A percentile compares a stretch with the other conserved stretches of the same genome.
phyloP scores from a whole-genome alignment of 35 echinoderm and acorn worm genomes.

The Diadema setosum region DNA sequence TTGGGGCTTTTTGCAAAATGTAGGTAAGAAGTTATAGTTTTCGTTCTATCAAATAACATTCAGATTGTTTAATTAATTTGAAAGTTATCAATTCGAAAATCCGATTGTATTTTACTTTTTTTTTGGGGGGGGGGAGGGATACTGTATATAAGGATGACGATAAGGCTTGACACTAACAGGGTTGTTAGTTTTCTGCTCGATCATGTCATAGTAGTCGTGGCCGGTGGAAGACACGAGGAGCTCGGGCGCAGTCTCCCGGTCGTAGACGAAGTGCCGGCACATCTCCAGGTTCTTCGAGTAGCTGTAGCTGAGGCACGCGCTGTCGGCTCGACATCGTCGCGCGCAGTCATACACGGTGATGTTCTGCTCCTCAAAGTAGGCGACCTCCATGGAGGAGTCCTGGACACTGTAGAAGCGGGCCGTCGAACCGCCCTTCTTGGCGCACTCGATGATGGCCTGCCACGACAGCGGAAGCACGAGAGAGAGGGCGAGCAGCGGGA shows the following conservation, averaged over 20 bases:
- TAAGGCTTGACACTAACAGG: background rate
- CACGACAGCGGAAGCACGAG: background rate
- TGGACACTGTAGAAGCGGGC: background rate
- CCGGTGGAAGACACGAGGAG: background rate
- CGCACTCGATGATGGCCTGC: background rate
- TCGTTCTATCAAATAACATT: no score
- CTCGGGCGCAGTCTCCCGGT: constrained; percentile 8
- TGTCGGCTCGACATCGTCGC: background rate
- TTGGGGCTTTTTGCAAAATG: no score
- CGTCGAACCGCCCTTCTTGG: background rate
- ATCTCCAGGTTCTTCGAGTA: background rate
- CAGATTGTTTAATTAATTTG: no score
- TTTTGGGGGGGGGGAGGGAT: background rate
- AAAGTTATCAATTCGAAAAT: no score
- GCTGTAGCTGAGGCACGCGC: background rate
- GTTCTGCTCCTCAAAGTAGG: background rate
- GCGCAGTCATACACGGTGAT: constrained; percentile 1
- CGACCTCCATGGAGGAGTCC: background rate
- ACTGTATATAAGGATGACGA: background rate
- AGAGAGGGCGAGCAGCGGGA: background rate
- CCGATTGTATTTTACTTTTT: no score
- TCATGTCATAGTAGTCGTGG: background rate
- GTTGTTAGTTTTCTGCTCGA: constrained; percentile 1
- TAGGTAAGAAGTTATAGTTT: no score
- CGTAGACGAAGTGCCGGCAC: background rate